Evolutionary conservation across 2,113 vertebrate genomes (phyloP).

Genomic region (Lynx canadensis): DNA sequence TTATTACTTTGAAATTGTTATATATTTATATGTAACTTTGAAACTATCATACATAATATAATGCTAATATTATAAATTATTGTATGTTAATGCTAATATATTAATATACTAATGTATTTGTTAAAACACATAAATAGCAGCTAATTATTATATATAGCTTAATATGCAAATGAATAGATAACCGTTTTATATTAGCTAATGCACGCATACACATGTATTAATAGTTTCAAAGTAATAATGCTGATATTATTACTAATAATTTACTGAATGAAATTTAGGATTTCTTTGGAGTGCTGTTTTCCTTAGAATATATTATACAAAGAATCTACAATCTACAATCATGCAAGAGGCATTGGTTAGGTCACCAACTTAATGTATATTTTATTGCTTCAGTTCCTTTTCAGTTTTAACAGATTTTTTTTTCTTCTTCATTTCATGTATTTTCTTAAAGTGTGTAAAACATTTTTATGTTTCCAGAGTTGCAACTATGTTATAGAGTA

Average conservation of each 20-base stretch:
- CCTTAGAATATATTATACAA: background rate
- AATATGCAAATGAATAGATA: background rate
- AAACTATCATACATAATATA: conserved; percentile 27
- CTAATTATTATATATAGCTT: background rate
- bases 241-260: background rate
- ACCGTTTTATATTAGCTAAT: background rate
- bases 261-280: conserved; percentile 22
- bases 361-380: background rate
- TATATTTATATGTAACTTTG: conserved; percentile 10
- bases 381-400: conserved; percentile 47
- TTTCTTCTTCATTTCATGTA: background rate
- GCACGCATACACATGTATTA: background rate
- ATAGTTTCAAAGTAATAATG: conserved; percentile 34
- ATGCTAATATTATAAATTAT: background rate
- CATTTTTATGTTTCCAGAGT: conserved; percentile 22
- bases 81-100: background rate
- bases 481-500: background rate
- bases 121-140: background rate
- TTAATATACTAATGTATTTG: background rate
- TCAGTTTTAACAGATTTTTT: background rate
- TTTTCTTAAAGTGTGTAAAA: background rate
- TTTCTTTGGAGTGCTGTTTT: background rate
- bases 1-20: conserved; percentile 26
- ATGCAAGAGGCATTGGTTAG: background rate
- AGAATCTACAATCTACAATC: background rate